Percentiles rank a stretch among this genome's conserved stretches.
phyloP scores from a whole-genome alignment of 2,797 vertebrate species.

The Pseudotriccus pelzelni region DNA sequence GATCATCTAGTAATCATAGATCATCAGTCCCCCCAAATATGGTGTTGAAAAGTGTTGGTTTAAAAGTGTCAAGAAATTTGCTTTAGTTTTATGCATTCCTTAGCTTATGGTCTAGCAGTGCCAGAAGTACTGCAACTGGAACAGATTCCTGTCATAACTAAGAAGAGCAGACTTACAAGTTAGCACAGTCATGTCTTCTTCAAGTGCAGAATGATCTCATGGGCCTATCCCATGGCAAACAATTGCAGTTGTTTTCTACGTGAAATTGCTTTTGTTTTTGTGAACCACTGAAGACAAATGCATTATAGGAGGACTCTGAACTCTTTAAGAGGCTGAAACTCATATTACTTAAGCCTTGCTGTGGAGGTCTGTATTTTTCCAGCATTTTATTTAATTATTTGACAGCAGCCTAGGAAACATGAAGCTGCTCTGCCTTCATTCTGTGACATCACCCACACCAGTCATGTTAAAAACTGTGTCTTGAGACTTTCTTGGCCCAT shows the following conservation, averaged over 20 bases:
- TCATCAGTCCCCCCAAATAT: not conserved
- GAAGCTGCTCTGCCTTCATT: not conserved
- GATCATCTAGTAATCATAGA: not conserved
- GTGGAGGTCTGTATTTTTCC: not conserved
- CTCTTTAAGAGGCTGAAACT: not conserved
- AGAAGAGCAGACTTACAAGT: not conserved
- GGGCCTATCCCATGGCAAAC: not conserved
- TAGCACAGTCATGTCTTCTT: not conserved
- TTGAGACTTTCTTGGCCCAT: not conserved
- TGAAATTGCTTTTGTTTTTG: not conserved
- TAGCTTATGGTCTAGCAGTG: not conserved
- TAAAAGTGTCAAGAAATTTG: not conserved
- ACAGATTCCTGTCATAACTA: not conserved
- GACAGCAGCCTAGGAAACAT: not conserved
- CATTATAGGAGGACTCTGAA: not conserved
- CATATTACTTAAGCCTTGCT: not conserved
- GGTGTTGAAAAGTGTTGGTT: not conserved
- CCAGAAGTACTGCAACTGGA: not conserved
- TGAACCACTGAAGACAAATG: not conserved
- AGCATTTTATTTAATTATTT: not conserved
- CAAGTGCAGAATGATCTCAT: not conserved
- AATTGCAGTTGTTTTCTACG: not conserved
- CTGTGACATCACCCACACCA: not conserved
- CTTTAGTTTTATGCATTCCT: not conserved
- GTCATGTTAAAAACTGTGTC: not conserved